Evolutionary conservation across 2,797 vertebrate genomes (phyloP).

Genomic region (Anableps anableps): DNA sequence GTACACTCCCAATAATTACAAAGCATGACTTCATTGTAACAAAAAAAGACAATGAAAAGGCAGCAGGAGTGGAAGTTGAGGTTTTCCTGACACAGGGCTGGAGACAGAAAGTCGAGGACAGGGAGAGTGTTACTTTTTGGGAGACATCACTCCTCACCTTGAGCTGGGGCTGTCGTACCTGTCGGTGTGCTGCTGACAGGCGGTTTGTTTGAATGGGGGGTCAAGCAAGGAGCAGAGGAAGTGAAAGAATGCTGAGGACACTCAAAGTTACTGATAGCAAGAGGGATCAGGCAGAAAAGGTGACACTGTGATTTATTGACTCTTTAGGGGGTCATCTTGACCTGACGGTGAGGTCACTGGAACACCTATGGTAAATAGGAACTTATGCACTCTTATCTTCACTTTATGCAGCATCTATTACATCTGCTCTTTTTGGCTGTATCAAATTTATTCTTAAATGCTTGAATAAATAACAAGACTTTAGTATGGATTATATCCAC

Average conservation of each 20-base stretch:
- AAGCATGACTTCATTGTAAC: conserved; percentile 58
- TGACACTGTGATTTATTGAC: conserved; percentile 84
- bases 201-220: conserved; percentile 84
- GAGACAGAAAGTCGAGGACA: conserved; percentile 61
- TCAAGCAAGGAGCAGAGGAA: conserved; percentile 81
- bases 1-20: conserved; percentile 62
- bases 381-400: conserved; percentile 47
- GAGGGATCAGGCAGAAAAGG: conserved; percentile 70
- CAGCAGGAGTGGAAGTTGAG: conserved; percentile 27
- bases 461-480: background rate
- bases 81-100: conserved; percentile 36
- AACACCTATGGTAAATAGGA: conserved; percentile 60
- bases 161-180: conserved; percentile 81
- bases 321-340: conserved; percentile 78
- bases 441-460: background rate
- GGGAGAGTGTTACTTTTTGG: conserved; percentile 74
- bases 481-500: conserved; percentile 14
- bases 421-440: background rate
- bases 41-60: conserved; percentile 26
- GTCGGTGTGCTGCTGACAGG: conserved; percentile 83
- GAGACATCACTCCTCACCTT: conserved; percentile 77
- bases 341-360: conserved; percentile 74
- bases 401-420: conserved; percentile 15
- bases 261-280: conserved; percentile 81
- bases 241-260: conserved; percentile 81